These are phyloP conservation scores for Ariopsis seemanni DNA, from an alignment of 2,113 vertebrate species.

Conservation along the genomic window DNA sequence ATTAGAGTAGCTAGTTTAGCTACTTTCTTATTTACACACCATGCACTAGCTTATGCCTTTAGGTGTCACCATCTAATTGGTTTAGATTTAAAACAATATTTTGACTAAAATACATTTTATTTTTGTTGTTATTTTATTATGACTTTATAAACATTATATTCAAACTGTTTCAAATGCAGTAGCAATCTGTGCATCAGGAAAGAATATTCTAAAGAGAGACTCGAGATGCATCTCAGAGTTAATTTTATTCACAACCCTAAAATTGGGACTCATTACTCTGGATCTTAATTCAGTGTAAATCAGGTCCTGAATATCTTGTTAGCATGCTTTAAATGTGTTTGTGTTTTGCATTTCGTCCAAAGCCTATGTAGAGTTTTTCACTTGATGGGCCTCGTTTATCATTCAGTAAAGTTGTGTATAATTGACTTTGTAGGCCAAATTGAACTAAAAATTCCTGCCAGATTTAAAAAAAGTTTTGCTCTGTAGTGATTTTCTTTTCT, in stretches of 20 bases:
- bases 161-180: neutral
- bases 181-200: neutral
- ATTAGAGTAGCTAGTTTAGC: neutral
- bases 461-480: neutral
- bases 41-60: neutral
- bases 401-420: neutral
- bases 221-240: neutral
- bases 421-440: neutral
- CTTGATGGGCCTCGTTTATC: neutral
- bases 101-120: no score
- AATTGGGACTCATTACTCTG: neutral
- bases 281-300: neutral
- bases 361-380: neutral
- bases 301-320: neutral
- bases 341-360: neutral
- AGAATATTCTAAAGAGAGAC: neutral
- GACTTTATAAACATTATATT: neutral
- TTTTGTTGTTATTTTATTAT: neutral
- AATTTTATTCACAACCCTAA: neutral
- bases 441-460: neutral
- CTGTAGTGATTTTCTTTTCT: neutral
- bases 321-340: neutral
- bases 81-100: no score
- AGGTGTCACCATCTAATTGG: neutral
- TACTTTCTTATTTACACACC: neutral